Conservation (phyloP, 1,140 invertebrate genomes). For the Bursaphelenchus mucronatus region DNA sequence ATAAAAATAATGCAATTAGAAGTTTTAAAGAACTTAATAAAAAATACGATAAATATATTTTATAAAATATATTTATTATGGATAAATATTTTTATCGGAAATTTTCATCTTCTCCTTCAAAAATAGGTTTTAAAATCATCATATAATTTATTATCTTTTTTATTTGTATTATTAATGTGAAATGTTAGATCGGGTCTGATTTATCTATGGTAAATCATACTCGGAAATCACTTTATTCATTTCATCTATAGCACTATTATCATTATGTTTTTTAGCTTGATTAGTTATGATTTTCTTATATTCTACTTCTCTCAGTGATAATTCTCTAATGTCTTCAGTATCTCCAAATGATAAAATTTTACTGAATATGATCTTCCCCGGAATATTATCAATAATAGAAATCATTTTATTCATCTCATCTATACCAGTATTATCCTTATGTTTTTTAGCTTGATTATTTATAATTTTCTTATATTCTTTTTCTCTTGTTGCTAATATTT, state of each 20-base stretch:
- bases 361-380: background rate
- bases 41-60: too few relatives aligned
- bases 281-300: constrained; percentile 7
- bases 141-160: background rate
- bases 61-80: too few relatives aligned
- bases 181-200: background rate
- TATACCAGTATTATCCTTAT: constrained; percentile 5
- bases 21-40: too few relatives aligned
- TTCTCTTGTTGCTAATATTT: constrained; percentile 1
- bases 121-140: constrained; percentile 7
- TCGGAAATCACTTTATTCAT: constrained; percentile 5
- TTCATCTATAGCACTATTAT: constrained; percentile 5
- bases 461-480: constrained; percentile 8
- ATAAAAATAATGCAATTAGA: too few relatives aligned
- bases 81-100: too few relatives aligned
- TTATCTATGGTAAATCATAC: background rate
- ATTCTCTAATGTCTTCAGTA: background rate
- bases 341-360: constrained; percentile 3
- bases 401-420: constrained; percentile 5
- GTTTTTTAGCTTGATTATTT: constrained; percentile 3
- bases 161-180: background rate
- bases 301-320: constrained; percentile 1
- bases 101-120: constrained; percentile 6
- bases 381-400: background rate
- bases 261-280: constrained; percentile 3